Evolutionary conservation across 2,113 vertebrate genomes (phyloP).

Genomic region (Laticauda colubrina): DNA sequence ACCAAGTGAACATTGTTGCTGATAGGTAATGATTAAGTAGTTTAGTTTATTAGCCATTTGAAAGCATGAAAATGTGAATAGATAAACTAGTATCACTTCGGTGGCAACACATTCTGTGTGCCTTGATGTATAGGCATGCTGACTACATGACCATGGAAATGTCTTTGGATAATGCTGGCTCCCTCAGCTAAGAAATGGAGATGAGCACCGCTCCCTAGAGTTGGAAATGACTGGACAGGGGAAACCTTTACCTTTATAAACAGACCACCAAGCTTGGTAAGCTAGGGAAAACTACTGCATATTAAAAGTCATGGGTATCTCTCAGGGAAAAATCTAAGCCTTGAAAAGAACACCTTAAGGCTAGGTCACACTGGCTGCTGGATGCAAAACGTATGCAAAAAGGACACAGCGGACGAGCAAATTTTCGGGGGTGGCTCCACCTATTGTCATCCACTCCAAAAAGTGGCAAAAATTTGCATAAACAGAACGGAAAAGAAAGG

Average conservation of each 20-base stretch:
- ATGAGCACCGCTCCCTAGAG: not conserved
- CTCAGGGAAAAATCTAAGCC: not conserved
- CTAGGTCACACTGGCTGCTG: no score
- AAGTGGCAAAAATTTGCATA: no score
- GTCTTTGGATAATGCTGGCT: not conserved
- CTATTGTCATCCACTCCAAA: no score
- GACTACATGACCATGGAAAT: not conserved
- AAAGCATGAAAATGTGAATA: not conserved
- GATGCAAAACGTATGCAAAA: no score
- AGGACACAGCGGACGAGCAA: no score
- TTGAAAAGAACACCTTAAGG: not conserved
- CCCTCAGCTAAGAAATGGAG: not conserved
- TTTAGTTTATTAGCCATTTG: conserved; percentile 40
- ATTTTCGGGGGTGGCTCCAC: no score
- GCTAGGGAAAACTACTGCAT: conserved; percentile 19
- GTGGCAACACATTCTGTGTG: not conserved
- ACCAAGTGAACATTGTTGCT: conserved; percentile 46
- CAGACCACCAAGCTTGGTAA: conserved; percentile 43
- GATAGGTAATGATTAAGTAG: conserved; percentile 47
- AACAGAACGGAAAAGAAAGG: no score
- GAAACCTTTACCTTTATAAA: conserved; percentile 29
- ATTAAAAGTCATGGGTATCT: not conserved
- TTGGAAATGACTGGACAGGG: not conserved
- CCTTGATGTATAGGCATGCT: not conserved
- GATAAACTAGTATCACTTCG: not conserved